Percentiles rank a stretch among this genome's conserved stretches.
These are phyloP conservation scores for Dromococcyx pavoninus DNA, from an alignment of 2,797 vertebrate genomes.

Conservation along the genomic window DNA sequence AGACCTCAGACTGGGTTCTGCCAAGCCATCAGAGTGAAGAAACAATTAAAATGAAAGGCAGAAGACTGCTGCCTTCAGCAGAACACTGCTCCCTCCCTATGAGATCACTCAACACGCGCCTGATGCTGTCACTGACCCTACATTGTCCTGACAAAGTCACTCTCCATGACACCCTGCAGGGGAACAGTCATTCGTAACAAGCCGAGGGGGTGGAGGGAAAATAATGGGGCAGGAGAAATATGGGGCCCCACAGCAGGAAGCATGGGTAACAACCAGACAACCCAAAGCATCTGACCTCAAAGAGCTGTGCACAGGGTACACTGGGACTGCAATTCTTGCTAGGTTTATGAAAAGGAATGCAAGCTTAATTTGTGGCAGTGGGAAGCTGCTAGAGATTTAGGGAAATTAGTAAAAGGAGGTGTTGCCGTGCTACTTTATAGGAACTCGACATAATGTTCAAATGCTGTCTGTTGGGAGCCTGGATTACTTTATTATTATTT, in stretches of 20 bases:
- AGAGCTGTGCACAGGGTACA: constrained; percentile 29
- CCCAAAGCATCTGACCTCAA: constrained; percentile 41
- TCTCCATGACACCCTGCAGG: background rate
- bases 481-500: constrained; percentile 53
- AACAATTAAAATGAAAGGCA: constrained; percentile 45
- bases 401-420: constrained; percentile 53
- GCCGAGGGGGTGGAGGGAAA: constrained; percentile 4
- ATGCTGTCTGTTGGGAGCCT: constrained; percentile 46
- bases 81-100: background rate
- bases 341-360: constrained; percentile 54
- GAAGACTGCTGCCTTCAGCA: constrained; percentile 24
- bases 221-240: constrained; percentile 27
- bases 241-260: background rate
- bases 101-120: constrained; percentile 42
- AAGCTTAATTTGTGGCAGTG: constrained; percentile 33
- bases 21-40: background rate
- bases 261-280: constrained; percentile 34
- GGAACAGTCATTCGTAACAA: constrained; percentile 19
- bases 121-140: constrained; percentile 47
- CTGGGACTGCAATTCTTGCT: constrained; percentile 6
- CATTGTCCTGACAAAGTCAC: constrained; percentile 18
- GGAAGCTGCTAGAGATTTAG: constrained; percentile 23
- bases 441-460: constrained; percentile 52
- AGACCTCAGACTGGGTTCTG: background rate
- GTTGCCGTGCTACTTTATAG: constrained; percentile 54